A percentile compares a stretch with the other conserved stretches of the same genome.
phyloP scores from a whole-genome alignment of 2,888 invertebrate genomes.

The Ferrisia virgata region DNA sequence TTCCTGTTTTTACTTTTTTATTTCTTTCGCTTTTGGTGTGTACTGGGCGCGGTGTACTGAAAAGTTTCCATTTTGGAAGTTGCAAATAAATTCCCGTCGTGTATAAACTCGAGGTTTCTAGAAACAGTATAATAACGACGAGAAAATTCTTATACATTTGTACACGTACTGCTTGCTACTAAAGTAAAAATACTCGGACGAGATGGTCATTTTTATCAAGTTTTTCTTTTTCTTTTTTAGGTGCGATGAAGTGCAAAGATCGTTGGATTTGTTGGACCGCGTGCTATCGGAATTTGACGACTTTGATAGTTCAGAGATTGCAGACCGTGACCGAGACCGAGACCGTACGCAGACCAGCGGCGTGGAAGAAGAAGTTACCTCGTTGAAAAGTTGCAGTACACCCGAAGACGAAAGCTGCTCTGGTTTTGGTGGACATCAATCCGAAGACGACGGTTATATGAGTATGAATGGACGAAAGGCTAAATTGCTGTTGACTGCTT shows the following conservation, averaged over 20 bases:
- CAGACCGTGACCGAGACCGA: too few species aligned
- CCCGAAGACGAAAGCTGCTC: slow-evolving; percentile 71
- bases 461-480: slow-evolving; percentile 83
- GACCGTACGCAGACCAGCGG: slow-evolving; percentile 48
- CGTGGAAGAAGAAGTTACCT: slow-evolving; percentile 53
- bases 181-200: neutral
- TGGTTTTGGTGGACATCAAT: slow-evolving; percentile 65
- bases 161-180: too few species aligned
- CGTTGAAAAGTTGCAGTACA: slow-evolving; percentile 55
- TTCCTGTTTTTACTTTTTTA: neutral
- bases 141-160: too few species aligned
- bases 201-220: neutral
- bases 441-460: slow-evolving; percentile 89
- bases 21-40: neutral
- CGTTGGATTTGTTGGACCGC: slow-evolving; percentile 81
- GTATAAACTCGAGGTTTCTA: neutral
- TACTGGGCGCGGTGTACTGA: neutral
- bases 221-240: slow-evolving; percentile 57
- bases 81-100: neutral
- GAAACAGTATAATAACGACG: too few species aligned
- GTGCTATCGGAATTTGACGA: slow-evolving; percentile 90
- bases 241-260: slow-evolving; percentile 83
- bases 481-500: slow-evolving; percentile 62
- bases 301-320: slow-evolving; percentile 55
- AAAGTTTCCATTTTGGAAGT: neutral